These are phyloP conservation scores for Chlorodrepanis virens DNA, from an alignment of 2,113 vertebrate genomes.

Conservation along the genomic window DNA sequence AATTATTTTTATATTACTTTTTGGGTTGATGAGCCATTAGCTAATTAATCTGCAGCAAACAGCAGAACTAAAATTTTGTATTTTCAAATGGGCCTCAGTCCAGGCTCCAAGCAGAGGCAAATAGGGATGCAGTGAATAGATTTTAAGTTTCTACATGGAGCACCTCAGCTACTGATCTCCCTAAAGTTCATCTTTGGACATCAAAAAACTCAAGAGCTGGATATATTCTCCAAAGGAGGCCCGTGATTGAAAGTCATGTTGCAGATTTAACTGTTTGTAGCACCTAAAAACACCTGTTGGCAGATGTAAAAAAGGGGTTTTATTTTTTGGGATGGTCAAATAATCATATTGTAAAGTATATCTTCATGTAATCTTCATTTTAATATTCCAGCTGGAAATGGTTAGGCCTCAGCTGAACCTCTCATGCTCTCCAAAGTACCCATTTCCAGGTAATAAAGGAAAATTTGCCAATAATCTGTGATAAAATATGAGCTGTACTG, in stretches of 20 bases:
- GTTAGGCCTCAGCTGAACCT: neutral
- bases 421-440: neutral
- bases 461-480: conserved; percentile 44
- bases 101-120: neutral
- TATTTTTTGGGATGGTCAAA: neutral
- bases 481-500: conserved; percentile 17
- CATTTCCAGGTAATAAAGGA: conserved; percentile 47
- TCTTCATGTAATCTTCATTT: neutral
- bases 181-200: neutral
- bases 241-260: neutral
- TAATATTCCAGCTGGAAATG: neutral
- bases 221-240: neutral
- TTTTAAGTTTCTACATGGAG: neutral
- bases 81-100: neutral
- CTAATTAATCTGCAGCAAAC: neutral
- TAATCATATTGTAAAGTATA: neutral
- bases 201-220: neutral
- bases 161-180: neutral
- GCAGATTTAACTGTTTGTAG: neutral
- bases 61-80: neutral
- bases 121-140: neutral
- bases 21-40: neutral
- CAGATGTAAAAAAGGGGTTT: neutral
- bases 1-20: neutral
- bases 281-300: neutral